phyloP scores from a whole-genome alignment of 2,113 vertebrate genomes.

The Danionella cerebrum region DNA sequence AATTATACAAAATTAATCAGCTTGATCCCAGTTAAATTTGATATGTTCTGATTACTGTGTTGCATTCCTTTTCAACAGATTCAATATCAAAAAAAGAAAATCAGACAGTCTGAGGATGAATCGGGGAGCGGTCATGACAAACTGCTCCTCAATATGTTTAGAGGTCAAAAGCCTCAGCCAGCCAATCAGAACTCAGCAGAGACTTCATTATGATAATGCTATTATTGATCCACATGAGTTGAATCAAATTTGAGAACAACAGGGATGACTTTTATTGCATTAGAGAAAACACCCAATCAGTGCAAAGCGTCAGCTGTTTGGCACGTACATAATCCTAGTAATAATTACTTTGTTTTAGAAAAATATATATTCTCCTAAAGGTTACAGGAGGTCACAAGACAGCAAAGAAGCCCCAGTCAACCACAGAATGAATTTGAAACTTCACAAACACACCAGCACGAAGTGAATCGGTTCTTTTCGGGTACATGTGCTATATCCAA shows the following conservation, averaged over 20 bases:
- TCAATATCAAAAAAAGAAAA: neutral
- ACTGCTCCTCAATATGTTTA: slow-evolving; percentile 5
- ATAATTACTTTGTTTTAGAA: neutral
- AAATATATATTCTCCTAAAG: no score
- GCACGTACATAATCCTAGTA: neutral
- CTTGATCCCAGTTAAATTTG: no score
- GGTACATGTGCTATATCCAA: no score
- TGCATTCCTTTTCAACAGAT: neutral
- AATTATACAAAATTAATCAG: no score
- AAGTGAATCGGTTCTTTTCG: no score
- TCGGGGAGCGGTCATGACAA: neutral
- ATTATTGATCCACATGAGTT: slow-evolving; percentile 22
- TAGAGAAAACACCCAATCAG: neutral
- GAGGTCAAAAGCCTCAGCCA: slow-evolving; percentile 18
- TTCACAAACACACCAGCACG: no score
- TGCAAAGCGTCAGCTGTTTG: neutral
- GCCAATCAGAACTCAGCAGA: slow-evolving; percentile 12
- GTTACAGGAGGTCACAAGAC: no score
- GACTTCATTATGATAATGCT: slow-evolving; percentile 24
- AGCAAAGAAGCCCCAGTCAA: no score
- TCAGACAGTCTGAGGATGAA: neutral
- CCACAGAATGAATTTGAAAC: no score
- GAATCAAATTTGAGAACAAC: slow-evolving; percentile 17
- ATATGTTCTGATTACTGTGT: no score
- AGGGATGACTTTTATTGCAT: neutral